Evolutionary conservation across 1,140 invertebrate genomes (phyloP), one percentile per base, ranked within the genome.

Genomic region (Cardiocondyla obscurior): DNA sequence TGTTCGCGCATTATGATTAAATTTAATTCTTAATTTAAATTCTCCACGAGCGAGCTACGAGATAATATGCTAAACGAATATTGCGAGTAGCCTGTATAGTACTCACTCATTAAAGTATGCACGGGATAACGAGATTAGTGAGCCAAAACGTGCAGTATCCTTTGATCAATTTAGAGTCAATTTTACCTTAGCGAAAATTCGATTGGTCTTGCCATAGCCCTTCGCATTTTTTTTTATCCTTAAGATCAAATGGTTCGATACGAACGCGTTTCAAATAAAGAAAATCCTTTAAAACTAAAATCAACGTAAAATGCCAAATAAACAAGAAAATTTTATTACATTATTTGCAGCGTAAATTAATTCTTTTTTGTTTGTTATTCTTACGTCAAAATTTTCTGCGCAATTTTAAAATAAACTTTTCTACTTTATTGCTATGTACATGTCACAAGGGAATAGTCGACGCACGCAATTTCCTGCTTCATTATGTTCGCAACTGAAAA

Each of bases 21-120:
- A 77, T 77, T 77, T 39, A 77, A 77, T 77, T 77, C 44, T 77
- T 65, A 65, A 65, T 77, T 77, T 77, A 53, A 77, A 77, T 53
- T 77, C 46, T 77, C 62, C 22, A 44, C 46, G 44, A 53, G 60
- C 22, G 33, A 77, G 46, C 33, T 67, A 55, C 22, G 60, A 67
- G 46, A 67, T 67, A 77, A 77, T 77, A 77, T 53, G 46, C 46
- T 67, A 64, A 67, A 77, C 46, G 60, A 77, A 77, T 77, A 53
- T 77, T 39, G 30, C 19, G 49, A 72, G 30, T 72, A 33, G 67
- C n/a, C 44, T 65, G 55, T 62, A 49, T 62, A 62, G 55, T 62
- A 39, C 14, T 76, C 42, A 8, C 22, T 67, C 74, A 53, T 67
- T 67, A 77, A 67, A 51, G 60, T 77, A 67, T 67, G 64, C 22